Evolutionary conservation across 2,888 invertebrate genomes (phyloP).

Genomic region (Macroteleia sp.): DNA sequence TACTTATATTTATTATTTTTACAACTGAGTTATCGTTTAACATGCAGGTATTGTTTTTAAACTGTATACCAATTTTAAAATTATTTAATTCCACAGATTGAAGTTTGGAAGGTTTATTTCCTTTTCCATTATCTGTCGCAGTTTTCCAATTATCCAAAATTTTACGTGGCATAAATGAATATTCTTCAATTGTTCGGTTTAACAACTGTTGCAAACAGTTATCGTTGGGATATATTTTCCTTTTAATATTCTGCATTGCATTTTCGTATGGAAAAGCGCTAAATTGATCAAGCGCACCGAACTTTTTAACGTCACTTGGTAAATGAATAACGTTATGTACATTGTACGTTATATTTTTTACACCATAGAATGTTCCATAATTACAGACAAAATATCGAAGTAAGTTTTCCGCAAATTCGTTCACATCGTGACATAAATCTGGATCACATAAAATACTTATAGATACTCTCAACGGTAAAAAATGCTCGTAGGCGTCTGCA

Average conservation of each 20-base stretch:
- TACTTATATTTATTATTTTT: no score
- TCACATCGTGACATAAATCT: neutral
- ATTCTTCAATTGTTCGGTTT: no score
- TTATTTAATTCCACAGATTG: no score
- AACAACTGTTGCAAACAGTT: no score
- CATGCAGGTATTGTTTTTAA: no score
- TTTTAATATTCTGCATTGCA: neutral
- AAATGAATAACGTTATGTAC: conserved; percentile 1
- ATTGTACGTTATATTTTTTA: neutral
- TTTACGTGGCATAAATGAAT: no score
- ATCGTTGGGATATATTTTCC: neutral
- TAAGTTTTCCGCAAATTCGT: conserved; percentile 1
- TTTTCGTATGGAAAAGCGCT: neutral
- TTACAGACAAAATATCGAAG: neutral
- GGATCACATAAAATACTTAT: conserved; percentile 2
- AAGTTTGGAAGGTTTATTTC: no score
- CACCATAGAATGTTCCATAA: neutral
- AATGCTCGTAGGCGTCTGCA: neutral
- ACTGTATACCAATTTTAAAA: no score
- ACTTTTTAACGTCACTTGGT: neutral
- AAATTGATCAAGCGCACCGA: no score
- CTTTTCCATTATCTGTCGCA: no score
- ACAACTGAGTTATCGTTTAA: no score
- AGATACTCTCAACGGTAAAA: neutral
- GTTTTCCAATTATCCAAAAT: no score